phyloP scores from a whole-genome alignment of 2,113 vertebrate genomes.

The Manacus vitellinus region DNA sequence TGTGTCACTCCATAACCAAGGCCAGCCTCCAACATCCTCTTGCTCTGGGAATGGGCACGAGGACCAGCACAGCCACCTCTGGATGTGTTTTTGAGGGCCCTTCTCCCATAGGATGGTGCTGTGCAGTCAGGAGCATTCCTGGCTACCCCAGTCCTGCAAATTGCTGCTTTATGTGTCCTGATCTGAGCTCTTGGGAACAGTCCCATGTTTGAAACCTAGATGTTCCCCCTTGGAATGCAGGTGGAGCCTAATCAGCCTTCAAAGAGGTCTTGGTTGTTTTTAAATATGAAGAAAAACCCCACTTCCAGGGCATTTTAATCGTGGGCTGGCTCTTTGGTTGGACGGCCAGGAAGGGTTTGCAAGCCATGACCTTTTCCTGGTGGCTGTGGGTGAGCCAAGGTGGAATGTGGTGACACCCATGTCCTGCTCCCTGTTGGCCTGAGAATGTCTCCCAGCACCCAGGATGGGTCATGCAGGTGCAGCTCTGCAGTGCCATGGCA shows the following conservation, averaged over 20 bases:
- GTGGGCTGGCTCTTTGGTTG: neutral
- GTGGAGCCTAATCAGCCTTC: neutral
- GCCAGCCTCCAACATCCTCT: neutral
- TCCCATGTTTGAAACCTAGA: neutral
- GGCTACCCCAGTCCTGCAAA: neutral
- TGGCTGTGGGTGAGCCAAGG: neutral
- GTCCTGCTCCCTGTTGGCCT: neutral
- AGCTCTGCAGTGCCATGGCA: neutral
- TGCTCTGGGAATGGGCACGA: neutral
- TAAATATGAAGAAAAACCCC: neutral
- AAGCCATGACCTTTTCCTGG: rapidly evolving
- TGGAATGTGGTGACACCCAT: rapidly evolving
- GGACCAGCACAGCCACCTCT: neutral
- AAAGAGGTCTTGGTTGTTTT: neutral
- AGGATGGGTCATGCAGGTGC: neutral
- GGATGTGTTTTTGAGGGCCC: neutral
- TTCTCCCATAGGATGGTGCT: neutral
- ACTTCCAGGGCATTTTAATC: neutral
- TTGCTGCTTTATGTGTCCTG: neutral
- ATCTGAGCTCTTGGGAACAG: neutral
- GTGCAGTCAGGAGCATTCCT: neutral
- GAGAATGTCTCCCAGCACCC: rapidly evolving
- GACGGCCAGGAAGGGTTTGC: neutral
- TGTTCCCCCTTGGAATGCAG: neutral
- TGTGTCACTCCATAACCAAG: rapidly evolving